Base-by-base conservation (phyloP, 2,113 vertebrate genomes). In the Numida meleagris region DNA sequence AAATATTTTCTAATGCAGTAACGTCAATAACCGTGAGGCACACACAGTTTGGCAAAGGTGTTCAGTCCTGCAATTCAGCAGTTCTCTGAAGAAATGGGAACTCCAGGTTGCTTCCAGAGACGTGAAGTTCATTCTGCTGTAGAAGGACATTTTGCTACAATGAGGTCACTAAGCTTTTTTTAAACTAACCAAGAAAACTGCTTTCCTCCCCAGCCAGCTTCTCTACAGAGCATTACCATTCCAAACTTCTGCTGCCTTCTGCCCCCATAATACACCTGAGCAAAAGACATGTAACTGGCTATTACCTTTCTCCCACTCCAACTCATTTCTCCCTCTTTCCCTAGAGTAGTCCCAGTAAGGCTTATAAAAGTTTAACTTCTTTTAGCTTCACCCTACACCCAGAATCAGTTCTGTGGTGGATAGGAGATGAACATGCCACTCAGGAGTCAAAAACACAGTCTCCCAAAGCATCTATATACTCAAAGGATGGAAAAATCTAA, bases 401-500 rank as follows among this genome's bases (percentile, higher is more conserved):
- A 19, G 21, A 48, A 48, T 27, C 29, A 6, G 25, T 15, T 85
- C 68, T 67, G 19, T 2, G 21, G 50, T 11, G 21, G 63, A 23
- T 45, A 42, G 68, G 71, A 89, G 81, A n/a, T 29, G 66, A 71
- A 5, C 5, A 43, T 61, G 40, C 81, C 65, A 93, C 73, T 59
- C 66, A 86, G 73, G 74, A 89, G 67, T 51, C 73, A 77, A 78
- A 89, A 90, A 94, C 40, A 65, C 12, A 8, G 1, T 76, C 84
- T 91, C 85, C 87, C 18, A 2, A 55, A 40, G 48, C 19, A 31
- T 40, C 34, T 48, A 29, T 29, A n/a, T 4, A 82, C 36, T 24
- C 55, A 81, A 90, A 86, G 25, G 63, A 61, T 94, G 55, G 72
- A 58, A 92, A 92, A 90, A 86, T 34, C 46, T 25, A 78, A 77